phyloP scores from a whole-genome alignment of 2,797 vertebrate species.

The Erpetoichthys calabaricus region DNA sequence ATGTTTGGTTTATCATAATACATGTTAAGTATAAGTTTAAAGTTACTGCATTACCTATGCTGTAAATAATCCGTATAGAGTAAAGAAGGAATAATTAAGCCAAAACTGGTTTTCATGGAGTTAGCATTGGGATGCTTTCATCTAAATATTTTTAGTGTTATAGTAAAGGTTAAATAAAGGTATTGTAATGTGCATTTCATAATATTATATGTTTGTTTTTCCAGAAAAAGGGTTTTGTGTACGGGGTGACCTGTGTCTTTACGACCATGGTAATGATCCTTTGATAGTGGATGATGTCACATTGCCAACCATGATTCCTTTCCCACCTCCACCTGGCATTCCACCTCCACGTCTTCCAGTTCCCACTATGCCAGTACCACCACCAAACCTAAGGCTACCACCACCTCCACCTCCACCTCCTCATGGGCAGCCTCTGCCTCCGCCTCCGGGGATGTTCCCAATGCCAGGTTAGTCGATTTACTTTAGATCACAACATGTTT shows the following conservation, averaged over 20 bases:
- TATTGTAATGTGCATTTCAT: too few relatives aligned
- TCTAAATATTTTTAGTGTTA: too few relatives aligned
- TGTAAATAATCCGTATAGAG: too few relatives aligned
- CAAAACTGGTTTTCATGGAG: too few relatives aligned
- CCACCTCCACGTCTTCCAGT: slow-evolving; percentile 68
- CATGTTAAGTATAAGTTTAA: too few relatives aligned
- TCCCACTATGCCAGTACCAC: slow-evolving; percentile 70
- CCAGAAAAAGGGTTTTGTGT: slow-evolving; percentile 94
- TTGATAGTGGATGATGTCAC: slow-evolving; percentile 91
- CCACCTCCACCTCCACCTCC: too few relatives aligned
- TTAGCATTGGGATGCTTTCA: too few relatives aligned
- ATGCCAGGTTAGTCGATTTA: slow-evolving; percentile 59
- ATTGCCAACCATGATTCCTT: slow-evolving; percentile 89
- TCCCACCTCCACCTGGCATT: slow-evolving; percentile 80
- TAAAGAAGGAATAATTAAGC: too few relatives aligned
- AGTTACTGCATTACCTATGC: too few relatives aligned
- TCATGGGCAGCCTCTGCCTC: slow-evolving; percentile 77
- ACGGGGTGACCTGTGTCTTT: slow-evolving; percentile 88
- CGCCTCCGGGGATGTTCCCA: slow-evolving; percentile 78
- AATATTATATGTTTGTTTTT: slow-evolving; percentile 27
- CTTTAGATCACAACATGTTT: not conserved
- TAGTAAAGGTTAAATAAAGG: too few relatives aligned
- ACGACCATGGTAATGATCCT: slow-evolving; percentile 91
- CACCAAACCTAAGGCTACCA: slow-evolving; percentile 64
- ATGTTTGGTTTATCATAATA: too few relatives aligned